Conservation (phyloP, 2,888 invertebrate genomes). For the Ormyrus rosae region DNA sequence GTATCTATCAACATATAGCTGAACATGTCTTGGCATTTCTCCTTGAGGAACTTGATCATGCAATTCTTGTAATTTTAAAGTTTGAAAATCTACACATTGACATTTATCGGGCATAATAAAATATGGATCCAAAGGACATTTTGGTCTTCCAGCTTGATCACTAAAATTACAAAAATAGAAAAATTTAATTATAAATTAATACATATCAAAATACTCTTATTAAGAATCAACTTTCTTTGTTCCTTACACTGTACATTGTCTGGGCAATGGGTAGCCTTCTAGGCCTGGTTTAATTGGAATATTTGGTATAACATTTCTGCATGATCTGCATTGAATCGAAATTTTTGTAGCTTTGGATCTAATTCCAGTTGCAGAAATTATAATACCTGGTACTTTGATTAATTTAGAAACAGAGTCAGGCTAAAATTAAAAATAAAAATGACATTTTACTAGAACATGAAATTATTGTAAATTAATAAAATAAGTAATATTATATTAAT, state of each 20-base stretch:
- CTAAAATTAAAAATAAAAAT: slow-evolving; percentile 75
- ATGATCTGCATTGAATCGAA: slow-evolving; percentile 96
- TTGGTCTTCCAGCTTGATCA: slow-evolving; percentile 93
- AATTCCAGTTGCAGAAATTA: slow-evolving; percentile 95
- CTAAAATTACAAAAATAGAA: slow-evolving; percentile 74
- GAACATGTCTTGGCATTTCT: slow-evolving; percentile 97
- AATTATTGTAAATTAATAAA: not conserved
- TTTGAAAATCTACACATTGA: slow-evolving; percentile 97
- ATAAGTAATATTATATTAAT: not conserved
- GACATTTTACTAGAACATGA: not conserved
- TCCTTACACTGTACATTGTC: slow-evolving; percentile 93
- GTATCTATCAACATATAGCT: slow-evolving; percentile 94
- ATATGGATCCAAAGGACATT: slow-evolving; percentile 98
- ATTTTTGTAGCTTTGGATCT: slow-evolving; percentile 97
- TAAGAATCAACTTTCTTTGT: not conserved
- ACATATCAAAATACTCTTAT: slow-evolving; percentile 1
- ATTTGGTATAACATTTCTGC: slow-evolving; percentile 92
- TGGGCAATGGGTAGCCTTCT: slow-evolving; percentile 96
- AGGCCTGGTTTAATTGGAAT: slow-evolving; percentile 94
- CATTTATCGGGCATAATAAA: slow-evolving; percentile 99
- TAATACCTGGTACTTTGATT: slow-evolving; percentile 96
- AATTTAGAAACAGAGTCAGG: slow-evolving; percentile 95
- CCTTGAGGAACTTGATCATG: slow-evolving; percentile 97
- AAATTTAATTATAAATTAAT: slow-evolving; percentile 2
- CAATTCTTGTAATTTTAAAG: slow-evolving; percentile 96